Conservation (phyloP, 2,113 vertebrate species). For the Megaceryle maxima region DNA sequence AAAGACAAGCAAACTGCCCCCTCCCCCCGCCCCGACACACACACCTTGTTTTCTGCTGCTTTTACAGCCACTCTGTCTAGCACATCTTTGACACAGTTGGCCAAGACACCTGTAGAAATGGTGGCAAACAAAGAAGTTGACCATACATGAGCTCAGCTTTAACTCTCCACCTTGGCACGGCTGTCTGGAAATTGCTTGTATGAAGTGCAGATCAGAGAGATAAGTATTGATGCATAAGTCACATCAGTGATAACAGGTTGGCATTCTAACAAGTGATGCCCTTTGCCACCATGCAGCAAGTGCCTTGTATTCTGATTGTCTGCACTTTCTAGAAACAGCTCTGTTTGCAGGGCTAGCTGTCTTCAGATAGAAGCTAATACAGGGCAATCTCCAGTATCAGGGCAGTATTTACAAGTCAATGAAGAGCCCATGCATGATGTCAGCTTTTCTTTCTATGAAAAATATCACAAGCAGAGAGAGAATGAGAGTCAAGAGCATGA, state of each 20-base stretch:
- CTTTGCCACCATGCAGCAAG: background rate
- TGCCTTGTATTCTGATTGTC: background rate
- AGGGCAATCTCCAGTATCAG: background rate
- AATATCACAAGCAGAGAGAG: background rate
- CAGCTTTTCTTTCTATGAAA: background rate
- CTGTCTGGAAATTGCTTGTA: background rate
- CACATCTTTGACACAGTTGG: background rate
- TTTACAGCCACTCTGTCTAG: background rate
- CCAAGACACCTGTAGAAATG: background rate
- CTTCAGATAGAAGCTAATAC: background rate
- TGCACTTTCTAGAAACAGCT: background rate
- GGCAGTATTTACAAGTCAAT: background rate
- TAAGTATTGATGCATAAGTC: background rate
- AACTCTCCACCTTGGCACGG: background rate
- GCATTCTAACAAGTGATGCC: background rate
- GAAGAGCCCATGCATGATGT: background rate
- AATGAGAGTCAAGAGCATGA: rapidly evolving
- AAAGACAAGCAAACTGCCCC: background rate
- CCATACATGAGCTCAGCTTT: background rate
- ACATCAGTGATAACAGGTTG: background rate
- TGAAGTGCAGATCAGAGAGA: background rate
- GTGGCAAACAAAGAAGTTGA: background rate
- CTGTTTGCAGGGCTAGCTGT: background rate
- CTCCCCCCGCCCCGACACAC: too few species aligned
- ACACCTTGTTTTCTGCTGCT: background rate